Evolutionary conservation across 2,113 vertebrate genomes (phyloP).

Genomic region (Pachycephala philippinensis): DNA sequence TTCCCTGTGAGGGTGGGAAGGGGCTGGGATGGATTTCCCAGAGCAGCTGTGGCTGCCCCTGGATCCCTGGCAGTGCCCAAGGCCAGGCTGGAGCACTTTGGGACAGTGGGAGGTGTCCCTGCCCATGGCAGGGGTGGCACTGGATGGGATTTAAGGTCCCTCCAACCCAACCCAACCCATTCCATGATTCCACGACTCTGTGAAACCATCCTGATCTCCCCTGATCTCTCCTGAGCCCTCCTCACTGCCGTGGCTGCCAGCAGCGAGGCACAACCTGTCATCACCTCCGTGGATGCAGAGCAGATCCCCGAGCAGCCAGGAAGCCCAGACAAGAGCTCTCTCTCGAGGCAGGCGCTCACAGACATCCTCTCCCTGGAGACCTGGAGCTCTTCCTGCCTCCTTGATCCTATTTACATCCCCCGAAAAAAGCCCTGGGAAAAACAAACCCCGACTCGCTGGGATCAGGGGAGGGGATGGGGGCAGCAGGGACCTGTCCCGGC

Average conservation of each 20-base stretch:
- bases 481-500: not conserved
- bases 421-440: not conserved
- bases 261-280: not conserved
- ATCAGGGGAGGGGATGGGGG: not conserved
- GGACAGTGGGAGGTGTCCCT: not conserved
- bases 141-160: not conserved
- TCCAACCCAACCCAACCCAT: not conserved
- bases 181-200: fast-evolving
- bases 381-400: not conserved
- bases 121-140: not conserved
- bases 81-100: not conserved
- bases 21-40: not conserved
- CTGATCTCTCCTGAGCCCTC: not conserved
- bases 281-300: fast-evolving
- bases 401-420: not conserved
- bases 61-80: not conserved
- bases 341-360: not conserved
- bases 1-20: fast-evolving
- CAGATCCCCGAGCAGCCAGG: not conserved
- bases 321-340: not conserved
- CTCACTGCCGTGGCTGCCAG: not conserved
- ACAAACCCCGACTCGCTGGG: not conserved
- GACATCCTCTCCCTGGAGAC: not conserved
- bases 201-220: not conserved
- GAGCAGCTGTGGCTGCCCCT: not conserved